Evolutionary conservation across 2,888 invertebrate genomes (phyloP), one percentile per base, ranked within the genome.

Genomic region (Caenorhabditis sp.): DNA sequence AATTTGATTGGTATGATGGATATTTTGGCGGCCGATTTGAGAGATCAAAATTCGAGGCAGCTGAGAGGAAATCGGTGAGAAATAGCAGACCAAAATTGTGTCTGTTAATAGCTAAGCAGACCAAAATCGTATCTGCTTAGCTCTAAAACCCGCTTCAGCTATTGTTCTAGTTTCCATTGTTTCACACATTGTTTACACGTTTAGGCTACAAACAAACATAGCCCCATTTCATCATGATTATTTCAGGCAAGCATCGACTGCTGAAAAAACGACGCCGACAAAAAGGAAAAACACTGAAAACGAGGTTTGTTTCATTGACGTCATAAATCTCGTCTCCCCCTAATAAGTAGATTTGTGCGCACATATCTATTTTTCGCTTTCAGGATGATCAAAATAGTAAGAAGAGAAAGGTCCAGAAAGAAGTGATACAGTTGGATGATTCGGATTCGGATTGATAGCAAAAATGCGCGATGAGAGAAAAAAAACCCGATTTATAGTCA

Each of bases 1-100:
- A 70, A 75, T 49, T 68, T 83, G 36, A 77, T 79, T 53, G 75
- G 75, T 19, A 76, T 78, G 1, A 65, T 77, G 66, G 77, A 79
- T 43, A 61, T 77, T 12, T 60, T 69, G 27, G 61, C 67, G 5
- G 60, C 70, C 4, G 71, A 77, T 58, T 26, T 55, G 27, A 55
- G 26, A 17, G 74, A 66, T 31, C 69, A 71, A 12, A 43, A 51
- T 2, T 67, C 75, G 1, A 57, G 79, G 36, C 77, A 77, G 4
- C 43, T 79, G 1, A 51, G 79, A 43, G 77, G 79, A 49, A 76
- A 76, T 31, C 27, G 78, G 71, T 70, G 14, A 19, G 27, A 31
- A 3, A 43, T 12, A 14, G 14, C 17, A 12, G 43, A 43, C 14
- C 43, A 10, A 10, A 5, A 43, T 10, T 43, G 5, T 12, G 14